Evolutionary conservation across 2,888 invertebrate genomes (phyloP).

Genomic region (Ectemnius cavifrons): DNA sequence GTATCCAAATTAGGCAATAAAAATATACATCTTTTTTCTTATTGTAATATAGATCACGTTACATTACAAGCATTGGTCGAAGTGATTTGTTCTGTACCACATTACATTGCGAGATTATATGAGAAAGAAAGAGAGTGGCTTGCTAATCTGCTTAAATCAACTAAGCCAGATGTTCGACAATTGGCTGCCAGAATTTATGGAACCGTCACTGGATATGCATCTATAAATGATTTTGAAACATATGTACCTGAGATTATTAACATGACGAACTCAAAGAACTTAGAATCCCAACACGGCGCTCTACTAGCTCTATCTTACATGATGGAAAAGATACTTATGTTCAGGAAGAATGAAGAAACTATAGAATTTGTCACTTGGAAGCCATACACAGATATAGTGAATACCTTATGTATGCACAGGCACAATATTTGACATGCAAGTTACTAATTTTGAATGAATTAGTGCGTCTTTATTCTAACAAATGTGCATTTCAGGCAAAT

Average conservation of each 20-base stretch:
- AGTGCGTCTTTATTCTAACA: constrained; percentile 5
- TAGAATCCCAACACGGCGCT: constrained; percentile 90
- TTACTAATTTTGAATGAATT: constrained; percentile 10
- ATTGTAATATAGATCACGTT: constrained; percentile 79
- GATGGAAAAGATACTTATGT: constrained; percentile 83
- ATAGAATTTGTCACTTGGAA: constrained; percentile 80
- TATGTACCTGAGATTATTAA: constrained; percentile 80
- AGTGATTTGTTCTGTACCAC: constrained; percentile 89
- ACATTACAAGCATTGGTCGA: constrained; percentile 89
- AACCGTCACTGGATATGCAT: constrained; percentile 83
- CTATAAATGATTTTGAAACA: constrained; percentile 80
- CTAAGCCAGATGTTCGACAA: constrained; percentile 88
- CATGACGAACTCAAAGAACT: constrained; percentile 80
- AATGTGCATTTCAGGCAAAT: constrained; percentile 80
- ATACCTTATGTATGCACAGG: constrained; percentile 80
- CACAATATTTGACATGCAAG: not conserved
- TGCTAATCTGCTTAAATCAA: constrained; percentile 83
- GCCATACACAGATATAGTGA: constrained; percentile 81
- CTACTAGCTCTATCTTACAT: constrained; percentile 85
- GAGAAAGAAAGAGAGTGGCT: constrained; percentile 83
- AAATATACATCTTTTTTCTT: constrained; percentile 10
- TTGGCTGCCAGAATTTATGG: constrained; percentile 87
- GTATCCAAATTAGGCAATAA: no score
- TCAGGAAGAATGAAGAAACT: constrained; percentile 76
- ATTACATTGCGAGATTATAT: constrained; percentile 83